Evolutionary conservation across 1,140 invertebrate genomes (phyloP).

Genomic region (Heliothis virescens): DNA sequence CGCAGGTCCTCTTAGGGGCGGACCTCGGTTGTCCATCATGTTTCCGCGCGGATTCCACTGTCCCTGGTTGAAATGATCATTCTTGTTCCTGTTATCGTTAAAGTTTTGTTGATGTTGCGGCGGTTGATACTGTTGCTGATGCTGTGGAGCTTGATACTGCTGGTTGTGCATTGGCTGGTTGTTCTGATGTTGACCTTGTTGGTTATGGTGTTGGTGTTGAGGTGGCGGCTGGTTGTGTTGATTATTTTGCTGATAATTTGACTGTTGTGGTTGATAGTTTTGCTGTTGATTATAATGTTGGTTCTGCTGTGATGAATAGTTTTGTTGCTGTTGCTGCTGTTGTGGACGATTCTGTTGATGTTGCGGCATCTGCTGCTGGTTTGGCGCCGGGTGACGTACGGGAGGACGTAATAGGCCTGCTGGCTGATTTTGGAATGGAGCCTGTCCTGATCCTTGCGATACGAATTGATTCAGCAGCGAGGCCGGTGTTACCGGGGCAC

Average conservation of each 20-base stretch:
- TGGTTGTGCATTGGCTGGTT: not conserved
- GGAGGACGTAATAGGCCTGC: slow-evolving; percentile 7
- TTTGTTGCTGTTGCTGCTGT: not conserved
- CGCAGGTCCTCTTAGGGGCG: slow-evolving; percentile 15
- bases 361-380: not conserved
- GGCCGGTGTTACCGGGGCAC: not conserved
- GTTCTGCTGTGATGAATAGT: slow-evolving; percentile 1
- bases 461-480: not conserved
- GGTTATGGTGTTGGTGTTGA: not conserved
- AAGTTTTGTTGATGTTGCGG: not conserved
- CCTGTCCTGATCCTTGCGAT: not conserved
- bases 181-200: not conserved
- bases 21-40: slow-evolving; percentile 41
- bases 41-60: slow-evolving; percentile 27
- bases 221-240: not conserved
- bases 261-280: slow-evolving; percentile 12
- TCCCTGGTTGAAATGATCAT: slow-evolving; percentile 25
- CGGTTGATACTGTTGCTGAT: slow-evolving; percentile 12
- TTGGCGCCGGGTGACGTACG: not conserved
- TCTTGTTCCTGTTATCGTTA: slow-evolving; percentile 29
- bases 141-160: not conserved
- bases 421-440: slow-evolving; percentile 8
- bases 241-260: not conserved
- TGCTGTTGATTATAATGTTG: not conserved
- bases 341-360: not conserved